Evolutionary conservation across 2,888 invertebrate genomes (phyloP).

Genomic region (Malthinus flaveolus): DNA sequence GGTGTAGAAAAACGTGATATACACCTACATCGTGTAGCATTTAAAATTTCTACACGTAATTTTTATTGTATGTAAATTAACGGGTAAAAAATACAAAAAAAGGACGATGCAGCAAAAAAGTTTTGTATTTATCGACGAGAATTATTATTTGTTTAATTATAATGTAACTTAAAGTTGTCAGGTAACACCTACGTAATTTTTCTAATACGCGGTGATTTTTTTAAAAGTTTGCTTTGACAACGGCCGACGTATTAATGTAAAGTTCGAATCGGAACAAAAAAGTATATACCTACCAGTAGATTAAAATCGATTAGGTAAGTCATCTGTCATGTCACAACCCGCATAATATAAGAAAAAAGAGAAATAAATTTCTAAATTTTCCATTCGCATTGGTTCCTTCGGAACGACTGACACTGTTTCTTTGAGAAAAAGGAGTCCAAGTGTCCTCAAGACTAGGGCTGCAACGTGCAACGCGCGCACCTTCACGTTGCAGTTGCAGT

Average conservation of each 20-base stretch:
- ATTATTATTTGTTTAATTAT: slow-evolving; percentile 27
- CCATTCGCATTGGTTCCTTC: too few species aligned
- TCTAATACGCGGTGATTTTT: neutral
- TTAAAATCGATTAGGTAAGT: slow-evolving; percentile 34
- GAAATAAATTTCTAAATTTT: too few species aligned
- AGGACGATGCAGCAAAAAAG: neutral
- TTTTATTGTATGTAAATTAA: neutral
- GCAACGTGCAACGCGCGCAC: too few species aligned
- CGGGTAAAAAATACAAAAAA: neutral
- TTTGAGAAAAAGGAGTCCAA: too few species aligned
- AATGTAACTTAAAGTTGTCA: slow-evolving; percentile 23
- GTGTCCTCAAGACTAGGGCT: too few species aligned
- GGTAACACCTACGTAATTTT: neutral
- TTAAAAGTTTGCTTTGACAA: slow-evolving; percentile 14
- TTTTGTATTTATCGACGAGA: slow-evolving; percentile 8
- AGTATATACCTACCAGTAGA: slow-evolving; percentile 25
- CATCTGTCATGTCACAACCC: slow-evolving; percentile 34
- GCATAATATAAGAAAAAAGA: slow-evolving; percentile 21
- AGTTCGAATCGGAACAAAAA: slow-evolving; percentile 16
- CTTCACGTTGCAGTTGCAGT: too few species aligned
- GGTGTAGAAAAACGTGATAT: slow-evolving; percentile 29
- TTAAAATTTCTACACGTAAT: slow-evolving; percentile 12
- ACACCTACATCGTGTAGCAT: slow-evolving; percentile 17
- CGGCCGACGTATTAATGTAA: slow-evolving; percentile 15
- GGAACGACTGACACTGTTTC: too few species aligned